Evolutionary conservation across 2,113 vertebrate species (phyloP).

Genomic region (Nothobranchius kuhntae): DNA sequence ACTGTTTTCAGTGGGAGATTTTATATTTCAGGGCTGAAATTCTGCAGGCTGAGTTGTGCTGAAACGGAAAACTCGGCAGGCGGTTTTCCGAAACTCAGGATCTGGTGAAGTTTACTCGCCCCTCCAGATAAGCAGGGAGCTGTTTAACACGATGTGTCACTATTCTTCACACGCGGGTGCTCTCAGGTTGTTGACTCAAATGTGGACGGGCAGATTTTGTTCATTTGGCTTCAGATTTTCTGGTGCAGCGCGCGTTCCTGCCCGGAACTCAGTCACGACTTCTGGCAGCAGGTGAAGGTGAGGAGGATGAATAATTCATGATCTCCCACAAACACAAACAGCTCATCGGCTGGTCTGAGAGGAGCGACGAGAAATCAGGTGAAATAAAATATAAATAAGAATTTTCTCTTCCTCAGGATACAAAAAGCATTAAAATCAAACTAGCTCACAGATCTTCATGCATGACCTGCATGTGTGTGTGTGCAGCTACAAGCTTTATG

Average conservation of each 20-base stretch:
- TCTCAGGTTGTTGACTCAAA: conserved; percentile 20
- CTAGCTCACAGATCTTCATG: not conserved
- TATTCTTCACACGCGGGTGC: conserved; percentile 12
- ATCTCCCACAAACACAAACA: conserved; percentile 15
- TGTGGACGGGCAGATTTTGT: conserved; percentile 24
- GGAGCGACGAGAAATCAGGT: conserved; percentile 17
- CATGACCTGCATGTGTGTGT: not conserved
- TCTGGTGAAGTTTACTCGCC: not conserved
- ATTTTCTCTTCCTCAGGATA: not conserved
- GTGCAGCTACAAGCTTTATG: not conserved
- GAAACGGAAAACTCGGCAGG: not conserved
- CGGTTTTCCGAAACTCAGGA: not conserved
- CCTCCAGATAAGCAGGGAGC: not conserved
- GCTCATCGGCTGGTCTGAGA: conserved; percentile 20
- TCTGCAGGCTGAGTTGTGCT: not conserved
- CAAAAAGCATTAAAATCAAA: conserved; percentile 10
- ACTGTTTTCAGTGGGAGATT: not conserved
- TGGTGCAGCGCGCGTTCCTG: conserved; percentile 22
- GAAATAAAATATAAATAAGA: not conserved
- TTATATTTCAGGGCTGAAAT: not conserved
- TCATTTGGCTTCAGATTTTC: conserved; percentile 52
- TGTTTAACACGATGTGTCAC: conserved; percentile 17
- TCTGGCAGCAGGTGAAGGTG: conserved; percentile 53
- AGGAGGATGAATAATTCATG: conserved; percentile 71
- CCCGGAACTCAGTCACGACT: conserved; percentile 55